Evolutionary conservation across 2,113 vertebrate species (phyloP).

Genomic region (Oxyruncus cristatus): DNA sequence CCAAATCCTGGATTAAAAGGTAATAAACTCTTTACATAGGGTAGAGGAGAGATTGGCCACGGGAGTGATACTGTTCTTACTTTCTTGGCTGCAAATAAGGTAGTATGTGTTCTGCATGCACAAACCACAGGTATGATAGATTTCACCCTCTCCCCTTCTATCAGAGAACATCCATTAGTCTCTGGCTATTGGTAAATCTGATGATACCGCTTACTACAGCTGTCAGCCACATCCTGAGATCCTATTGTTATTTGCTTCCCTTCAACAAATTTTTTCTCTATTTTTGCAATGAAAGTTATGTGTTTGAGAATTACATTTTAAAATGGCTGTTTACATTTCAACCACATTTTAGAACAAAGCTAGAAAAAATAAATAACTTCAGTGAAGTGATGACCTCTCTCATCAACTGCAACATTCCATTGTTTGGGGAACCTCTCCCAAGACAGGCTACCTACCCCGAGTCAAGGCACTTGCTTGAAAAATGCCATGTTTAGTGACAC

Average conservation of each 20-base stretch:
- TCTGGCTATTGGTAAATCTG: not conserved
- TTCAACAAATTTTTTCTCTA: not conserved
- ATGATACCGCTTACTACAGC: not conserved
- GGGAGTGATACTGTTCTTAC: not conserved
- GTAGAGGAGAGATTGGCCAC: not conserved
- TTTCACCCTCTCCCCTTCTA: not conserved
- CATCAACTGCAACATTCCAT: not conserved
- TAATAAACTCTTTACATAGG: not conserved
- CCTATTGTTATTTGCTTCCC: not conserved
- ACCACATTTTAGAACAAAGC: not conserved
- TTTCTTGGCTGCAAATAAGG: not conserved
- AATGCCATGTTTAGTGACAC: not conserved
- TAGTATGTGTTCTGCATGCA: not conserved
- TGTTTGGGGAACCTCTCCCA: not conserved
- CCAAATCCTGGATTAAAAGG: not conserved
- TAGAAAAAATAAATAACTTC: not conserved
- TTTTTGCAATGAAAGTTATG: not conserved
- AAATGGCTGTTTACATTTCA: not conserved
- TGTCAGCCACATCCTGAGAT: not conserved
- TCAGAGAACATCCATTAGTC: not conserved
- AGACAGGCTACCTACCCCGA: not conserved
- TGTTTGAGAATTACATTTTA: not conserved
- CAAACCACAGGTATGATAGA: not conserved
- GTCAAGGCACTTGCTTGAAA: not conserved
- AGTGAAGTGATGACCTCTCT: not conserved